Evolutionary conservation across 2,888 invertebrate species (phyloP).

Genomic region (Cyaniris semiargus): DNA sequence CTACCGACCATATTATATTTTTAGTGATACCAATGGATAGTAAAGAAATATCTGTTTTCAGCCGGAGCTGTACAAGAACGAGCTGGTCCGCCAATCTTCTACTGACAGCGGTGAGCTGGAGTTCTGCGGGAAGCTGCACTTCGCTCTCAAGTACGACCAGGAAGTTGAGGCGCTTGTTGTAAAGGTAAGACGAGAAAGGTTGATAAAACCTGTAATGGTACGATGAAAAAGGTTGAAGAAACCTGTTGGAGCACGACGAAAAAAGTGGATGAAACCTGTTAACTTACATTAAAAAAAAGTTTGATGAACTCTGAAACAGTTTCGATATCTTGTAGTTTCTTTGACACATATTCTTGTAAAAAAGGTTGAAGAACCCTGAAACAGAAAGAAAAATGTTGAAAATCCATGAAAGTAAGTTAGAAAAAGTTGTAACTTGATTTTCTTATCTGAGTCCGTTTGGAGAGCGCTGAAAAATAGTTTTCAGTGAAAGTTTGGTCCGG

Average conservation of each 20-base stretch:
- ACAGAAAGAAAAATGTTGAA: not conserved
- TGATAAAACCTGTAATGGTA: not conserved
- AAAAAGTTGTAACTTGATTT: not conserved
- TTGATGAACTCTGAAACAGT: not conserved
- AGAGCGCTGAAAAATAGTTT: not conserved
- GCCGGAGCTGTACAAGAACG: conserved; percentile 89
- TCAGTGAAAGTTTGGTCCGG: not conserved
- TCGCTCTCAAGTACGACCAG: conserved; percentile 89
- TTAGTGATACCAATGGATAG: not conserved
- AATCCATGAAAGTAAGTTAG: not conserved
- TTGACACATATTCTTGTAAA: not conserved
- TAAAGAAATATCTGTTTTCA: conserved; percentile 54
- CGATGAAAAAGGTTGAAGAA: not conserved
- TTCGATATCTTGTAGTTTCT: not conserved
- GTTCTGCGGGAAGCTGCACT: conserved; percentile 89
- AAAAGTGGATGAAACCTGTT: no score
- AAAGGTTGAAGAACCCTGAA: not conserved
- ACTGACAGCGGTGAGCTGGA: conserved; percentile 87
- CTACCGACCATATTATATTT: no score
- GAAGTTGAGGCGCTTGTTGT: conserved; percentile 90
- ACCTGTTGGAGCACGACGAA: no score
- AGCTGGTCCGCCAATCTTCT: conserved; percentile 86
- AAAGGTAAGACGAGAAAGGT: conserved; percentile 74
- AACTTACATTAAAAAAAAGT: no score
- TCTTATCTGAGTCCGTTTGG: not conserved